phyloP scores from a whole-genome alignment of 1,140 invertebrate genomes.

The Drosophila kohkoa region DNA sequence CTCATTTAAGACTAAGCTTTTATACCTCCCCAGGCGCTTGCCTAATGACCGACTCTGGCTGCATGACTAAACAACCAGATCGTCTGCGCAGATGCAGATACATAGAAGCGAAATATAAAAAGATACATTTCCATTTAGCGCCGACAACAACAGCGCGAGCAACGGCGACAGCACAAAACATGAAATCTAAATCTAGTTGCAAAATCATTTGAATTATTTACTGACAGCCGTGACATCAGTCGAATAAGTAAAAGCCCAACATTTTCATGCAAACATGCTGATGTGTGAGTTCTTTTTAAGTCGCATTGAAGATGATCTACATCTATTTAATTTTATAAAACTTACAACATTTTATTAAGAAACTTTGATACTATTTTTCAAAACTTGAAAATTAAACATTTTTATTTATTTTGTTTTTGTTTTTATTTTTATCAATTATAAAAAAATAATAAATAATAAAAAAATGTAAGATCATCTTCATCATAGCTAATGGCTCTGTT shows the following conservation, averaged over 20 bases:
- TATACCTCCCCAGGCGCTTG: slow-evolving; percentile 49
- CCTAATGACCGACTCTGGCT: slow-evolving; percentile 44
- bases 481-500: too few relatives aligned
- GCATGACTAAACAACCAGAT: slow-evolving; percentile 28
- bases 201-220: slow-evolving; percentile 67
- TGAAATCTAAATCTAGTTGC: slow-evolving; percentile 66
- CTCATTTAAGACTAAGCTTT: slow-evolving; percentile 14
- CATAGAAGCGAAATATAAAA: slow-evolving; percentile 3
- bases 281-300: neutral
- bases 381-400: too few relatives aligned
- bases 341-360: neutral
- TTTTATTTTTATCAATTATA: too few relatives aligned
- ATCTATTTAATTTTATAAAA: neutral
- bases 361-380: too few relatives aligned
- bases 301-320: slow-evolving; percentile 15
- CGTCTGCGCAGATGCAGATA: slow-evolving; percentile 29
- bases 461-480: too few relatives aligned
- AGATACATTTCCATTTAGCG: slow-evolving; percentile 55
- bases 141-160: slow-evolving; percentile 5
- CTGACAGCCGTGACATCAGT: slow-evolving; percentile 63
- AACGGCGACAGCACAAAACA: slow-evolving; percentile 33
- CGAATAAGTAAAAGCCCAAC: slow-evolving; percentile 31
- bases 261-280: slow-evolving; percentile 15
- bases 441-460: too few relatives aligned
- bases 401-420: too few relatives aligned